Evolutionary conservation across 2,797 vertebrate species (phyloP).

Genomic region (Gallinago solitaria): DNA sequence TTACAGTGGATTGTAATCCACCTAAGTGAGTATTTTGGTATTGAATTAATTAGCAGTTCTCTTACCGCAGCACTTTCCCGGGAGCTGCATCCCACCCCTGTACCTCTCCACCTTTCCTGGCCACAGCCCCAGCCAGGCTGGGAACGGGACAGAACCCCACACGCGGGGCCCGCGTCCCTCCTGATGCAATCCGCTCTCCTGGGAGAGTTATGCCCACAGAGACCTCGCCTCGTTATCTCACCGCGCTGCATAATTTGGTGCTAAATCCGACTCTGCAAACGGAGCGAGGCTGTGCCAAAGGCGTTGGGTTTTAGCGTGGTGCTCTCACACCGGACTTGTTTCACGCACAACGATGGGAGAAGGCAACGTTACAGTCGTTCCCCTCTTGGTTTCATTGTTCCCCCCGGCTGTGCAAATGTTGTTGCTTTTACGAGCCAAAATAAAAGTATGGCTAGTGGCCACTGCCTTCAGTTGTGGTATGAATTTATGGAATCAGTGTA

Average conservation of each 20-base stretch:
- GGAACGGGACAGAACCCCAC: neutral
- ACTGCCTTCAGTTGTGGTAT: neutral
- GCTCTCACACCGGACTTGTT: neutral
- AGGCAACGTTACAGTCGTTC: neutral
- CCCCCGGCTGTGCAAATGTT: neutral
- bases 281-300: neutral
- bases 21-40: neutral
- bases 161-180: neutral
- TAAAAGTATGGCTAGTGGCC: neutral
- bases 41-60: conserved; percentile 16
- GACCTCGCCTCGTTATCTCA: neutral
- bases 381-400: neutral
- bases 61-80: neutral
- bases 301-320: neutral
- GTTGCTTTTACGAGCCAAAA: neutral
- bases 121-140: neutral
- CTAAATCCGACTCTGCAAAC: neutral
- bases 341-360: neutral
- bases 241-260: neutral
- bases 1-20: neutral
- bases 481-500: neutral
- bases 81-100: neutral
- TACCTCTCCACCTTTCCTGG: neutral
- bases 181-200: neutral
- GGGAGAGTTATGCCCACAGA: neutral